Evolutionary conservation across 2,888 invertebrate genomes (phyloP), one percentile per base, ranked within the genome.

Genomic region (Trissoscelio sp.): DNA sequence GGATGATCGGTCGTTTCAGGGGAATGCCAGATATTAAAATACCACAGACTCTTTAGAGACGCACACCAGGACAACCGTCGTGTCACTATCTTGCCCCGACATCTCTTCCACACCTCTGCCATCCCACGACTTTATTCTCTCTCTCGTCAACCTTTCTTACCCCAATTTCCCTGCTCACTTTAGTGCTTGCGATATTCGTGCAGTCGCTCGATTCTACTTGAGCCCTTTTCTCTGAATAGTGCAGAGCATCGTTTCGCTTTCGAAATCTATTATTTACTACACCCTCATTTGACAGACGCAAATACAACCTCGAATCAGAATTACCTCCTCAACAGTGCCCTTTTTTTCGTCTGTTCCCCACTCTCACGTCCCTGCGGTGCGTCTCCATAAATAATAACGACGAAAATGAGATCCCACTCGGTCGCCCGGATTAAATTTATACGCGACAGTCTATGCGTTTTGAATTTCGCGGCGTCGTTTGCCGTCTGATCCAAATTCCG

Each of bases 11-110:
- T 87, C 89, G 88, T 88, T 89, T 85, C 85, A 88, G 88, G 91
- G 69, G 70, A 91, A 91, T 91, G 91, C 85, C 86, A 88, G 90
- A 91, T 91, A 91, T 91, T 91, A 91, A 91, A 91, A 91, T 91
- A 90, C 90, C 90, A 86, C 87, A 88, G 89, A 87, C 88, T 88
- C 89, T 87, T 85, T 72, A 86, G 85, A 84, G 82, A 83, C 81
- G 67, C 86, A 85, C 84, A 85, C 85, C 81, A 74, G 67, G 66
- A 83, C 80, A 79, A 66, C 74, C 69, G 31, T 66, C 73, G 72
- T 67, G 80, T 70, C 83, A 77, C 69, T 80, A 58, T 82, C 79
- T 22, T 12, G 20, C 70, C 70, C 83, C 67, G 73, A 62, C 24
- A 24, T 34, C 9, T 74, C 64, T 67, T 48, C 11, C 37, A 7